Base-by-base conservation (phyloP, 92 coral and sea anemone genomes). In the Pocillopora grandis region DNA sequence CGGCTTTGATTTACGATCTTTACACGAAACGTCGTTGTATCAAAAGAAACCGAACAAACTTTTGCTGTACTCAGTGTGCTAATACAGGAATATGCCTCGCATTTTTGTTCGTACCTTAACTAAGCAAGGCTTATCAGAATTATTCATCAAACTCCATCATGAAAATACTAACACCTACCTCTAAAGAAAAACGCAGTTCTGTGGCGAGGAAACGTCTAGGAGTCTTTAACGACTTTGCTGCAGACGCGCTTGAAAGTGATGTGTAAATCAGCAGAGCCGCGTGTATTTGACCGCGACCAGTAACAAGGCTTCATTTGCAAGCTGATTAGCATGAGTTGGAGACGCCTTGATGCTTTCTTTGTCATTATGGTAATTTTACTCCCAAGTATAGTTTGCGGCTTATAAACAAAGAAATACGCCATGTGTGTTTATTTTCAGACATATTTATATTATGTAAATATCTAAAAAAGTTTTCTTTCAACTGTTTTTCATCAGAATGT, bases 351-450 rank as follows among this genome's bases (percentile, higher is more conserved):
- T 19, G 36, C 60, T 33, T 59, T 68, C 35, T 67, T 68, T 57
- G 57, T 69, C 15, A 14, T 67, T 80, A 80, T 80, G 84, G 52
- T 80, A 80, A 80, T 80, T 57, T 52, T 80, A 42, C 18, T 14
- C 58, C 58, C 5, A 31, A 49, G 15, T 8, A 4, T 2, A 66
- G 18, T 16, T 21, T 80, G 12, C 13, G 49, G 18, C 67, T 9
- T 23, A 42, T 8, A 12, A 1, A 31, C 72, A 67, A 67, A 31
- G 72, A 10, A 23, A 31, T 58, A 10, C 33, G 18, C 23, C 11
- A 18, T 9, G 0, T 19, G 13, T 14, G 76, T 37, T 9, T 48
- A 48, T 18, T 48, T 5, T 20, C 52, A 42, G 52, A 42, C 52
- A 42, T 7, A 42, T 42, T 42, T 42, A 42, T 42, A 7, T 42